Conservation (phyloP, 2,797 vertebrate genomes). For the Chaunax sp. region DNA sequence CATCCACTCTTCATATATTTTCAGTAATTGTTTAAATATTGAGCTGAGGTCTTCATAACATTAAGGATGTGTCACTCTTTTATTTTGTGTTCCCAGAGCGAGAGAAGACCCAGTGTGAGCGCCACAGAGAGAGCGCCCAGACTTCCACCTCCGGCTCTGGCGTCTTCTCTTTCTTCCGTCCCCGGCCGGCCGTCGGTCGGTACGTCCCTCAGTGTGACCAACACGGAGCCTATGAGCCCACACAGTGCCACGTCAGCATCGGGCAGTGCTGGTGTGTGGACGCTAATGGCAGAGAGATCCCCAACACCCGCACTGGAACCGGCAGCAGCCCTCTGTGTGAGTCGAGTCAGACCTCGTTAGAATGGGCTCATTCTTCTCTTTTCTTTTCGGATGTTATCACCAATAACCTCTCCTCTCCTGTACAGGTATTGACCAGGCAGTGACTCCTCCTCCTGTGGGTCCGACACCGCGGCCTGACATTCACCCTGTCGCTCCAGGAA, state of each 20-base stretch:
- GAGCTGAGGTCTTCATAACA: not conserved
- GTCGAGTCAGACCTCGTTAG: constrained; percentile 2
- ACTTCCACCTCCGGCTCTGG: constrained; percentile 9
- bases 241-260: constrained; percentile 87
- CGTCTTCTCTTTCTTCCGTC: constrained; percentile 48
- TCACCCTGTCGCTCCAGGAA: constrained; percentile 85
- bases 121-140: constrained; percentile 77
- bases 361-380: not conserved
- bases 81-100: constrained; percentile 54
- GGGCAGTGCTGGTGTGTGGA: constrained; percentile 95
- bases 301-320: constrained; percentile 83
- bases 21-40: too few relatives aligned
- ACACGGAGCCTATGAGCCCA: constrained; percentile 85
- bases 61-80: not conserved
- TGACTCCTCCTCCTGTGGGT: constrained; percentile 80
- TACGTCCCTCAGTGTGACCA: constrained; percentile 89
- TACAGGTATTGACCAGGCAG: constrained; percentile 82
- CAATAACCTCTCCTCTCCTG: not conserved
- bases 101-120: constrained; percentile 87
- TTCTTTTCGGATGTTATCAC: not conserved
- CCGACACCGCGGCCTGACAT: constrained; percentile 87
- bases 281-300: constrained; percentile 85
- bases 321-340: constrained; percentile 80
- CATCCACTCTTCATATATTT: too few relatives aligned
- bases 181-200: constrained; percentile 62